Evolutionary conservation across 2,797 vertebrate genomes (phyloP).

Genomic region (Chelon labrosus): DNA sequence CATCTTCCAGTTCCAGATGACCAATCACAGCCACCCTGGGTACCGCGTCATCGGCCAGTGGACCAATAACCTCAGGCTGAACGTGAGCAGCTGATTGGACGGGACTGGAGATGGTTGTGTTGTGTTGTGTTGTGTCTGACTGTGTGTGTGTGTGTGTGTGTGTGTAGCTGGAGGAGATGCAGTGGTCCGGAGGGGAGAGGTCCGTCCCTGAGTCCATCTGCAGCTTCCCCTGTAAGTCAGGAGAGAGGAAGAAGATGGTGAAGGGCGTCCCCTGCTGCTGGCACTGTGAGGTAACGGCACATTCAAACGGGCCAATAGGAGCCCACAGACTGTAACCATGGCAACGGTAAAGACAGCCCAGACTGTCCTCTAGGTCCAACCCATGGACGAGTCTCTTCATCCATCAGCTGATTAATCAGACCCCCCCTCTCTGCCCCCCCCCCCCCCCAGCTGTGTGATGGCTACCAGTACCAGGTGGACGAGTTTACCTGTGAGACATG

Average conservation of each 20-base stretch:
- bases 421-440: neutral
- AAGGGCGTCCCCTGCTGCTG: slow-evolving; percentile 95
- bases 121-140: neutral
- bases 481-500: slow-evolving; percentile 90
- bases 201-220: slow-evolving; percentile 88
- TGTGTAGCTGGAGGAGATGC: slow-evolving; percentile 87
- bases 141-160: neutral
- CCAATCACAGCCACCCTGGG: slow-evolving; percentile 86
- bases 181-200: slow-evolving; percentile 85
- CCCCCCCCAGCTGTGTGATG: slow-evolving; percentile 84
- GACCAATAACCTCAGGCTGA: slow-evolving; percentile 90
- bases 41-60: slow-evolving; percentile 93
- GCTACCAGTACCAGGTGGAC: slow-evolving; percentile 90
- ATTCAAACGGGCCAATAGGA: no score
- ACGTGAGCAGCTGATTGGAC: slow-evolving; percentile 74
- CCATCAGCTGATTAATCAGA: no score
- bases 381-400: no score
- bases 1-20: slow-evolving; percentile 94
- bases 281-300: slow-evolving; percentile 89
- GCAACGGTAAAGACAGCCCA: neutral
- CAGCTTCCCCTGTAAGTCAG: slow-evolving; percentile 90
- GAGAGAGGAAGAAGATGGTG: slow-evolving; percentile 94
- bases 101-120: no score
- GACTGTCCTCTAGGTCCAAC: neutral
- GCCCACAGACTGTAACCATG: neutral